phyloP scores from a whole-genome alignment of 2,888 invertebrate genomes.

The Atethmia centrago region DNA sequence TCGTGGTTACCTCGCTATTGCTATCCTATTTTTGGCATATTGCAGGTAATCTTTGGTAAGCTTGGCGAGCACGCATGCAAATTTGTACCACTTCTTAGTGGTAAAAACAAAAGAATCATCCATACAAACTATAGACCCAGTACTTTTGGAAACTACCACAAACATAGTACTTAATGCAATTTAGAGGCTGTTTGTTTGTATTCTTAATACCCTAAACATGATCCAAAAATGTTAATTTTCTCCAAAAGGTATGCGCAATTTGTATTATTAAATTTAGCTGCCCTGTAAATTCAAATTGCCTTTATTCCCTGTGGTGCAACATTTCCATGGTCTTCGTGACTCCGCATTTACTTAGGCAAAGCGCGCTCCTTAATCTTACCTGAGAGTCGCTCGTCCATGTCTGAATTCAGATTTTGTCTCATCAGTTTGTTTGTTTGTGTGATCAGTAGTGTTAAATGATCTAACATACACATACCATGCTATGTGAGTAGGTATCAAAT shows the following conservation, averaged over 20 bases:
- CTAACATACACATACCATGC: background rate
- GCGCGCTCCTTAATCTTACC: background rate
- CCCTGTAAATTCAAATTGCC: slow-evolving; percentile 3
- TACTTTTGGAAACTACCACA: background rate
- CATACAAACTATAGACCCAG: background rate
- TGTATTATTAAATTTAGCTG: background rate
- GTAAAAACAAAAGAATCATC: slow-evolving; percentile 2
- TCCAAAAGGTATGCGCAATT: background rate
- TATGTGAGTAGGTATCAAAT: slow-evolving; percentile 5
- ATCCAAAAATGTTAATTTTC: background rate
- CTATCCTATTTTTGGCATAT: slow-evolving; percentile 1
- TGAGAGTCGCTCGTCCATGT: background rate
- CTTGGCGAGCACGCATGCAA: background rate
- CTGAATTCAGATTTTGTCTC: background rate
- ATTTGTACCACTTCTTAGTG: too few relatives aligned
- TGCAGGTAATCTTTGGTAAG: background rate
- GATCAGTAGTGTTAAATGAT: background rate
- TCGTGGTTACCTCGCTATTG: background rate
- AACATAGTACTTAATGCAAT: background rate
- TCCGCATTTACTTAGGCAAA: background rate
- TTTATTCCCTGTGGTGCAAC: background rate
- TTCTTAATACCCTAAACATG: background rate
- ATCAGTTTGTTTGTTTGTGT: too few relatives aligned
- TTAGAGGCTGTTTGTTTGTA: background rate
- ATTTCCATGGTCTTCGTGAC: slow-evolving; percentile 22